Percentiles rank a stretch among this genome's conserved stretches.
Conservation (phyloP, 2,888 invertebrate species). For the Xestia sexstrigata region DNA sequence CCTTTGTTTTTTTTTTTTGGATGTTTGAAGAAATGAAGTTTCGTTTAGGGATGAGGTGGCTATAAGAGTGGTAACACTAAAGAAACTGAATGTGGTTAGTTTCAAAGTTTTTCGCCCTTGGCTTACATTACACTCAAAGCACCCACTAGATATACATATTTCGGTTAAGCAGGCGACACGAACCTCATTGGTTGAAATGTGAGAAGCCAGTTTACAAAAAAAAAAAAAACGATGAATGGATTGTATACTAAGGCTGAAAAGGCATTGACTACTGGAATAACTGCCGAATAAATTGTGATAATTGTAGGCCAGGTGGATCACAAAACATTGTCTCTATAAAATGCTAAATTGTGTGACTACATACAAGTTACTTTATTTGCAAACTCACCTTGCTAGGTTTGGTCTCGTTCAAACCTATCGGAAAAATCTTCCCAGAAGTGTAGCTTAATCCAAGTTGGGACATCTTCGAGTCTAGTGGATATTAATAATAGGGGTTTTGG, state of each 20-base stretch:
- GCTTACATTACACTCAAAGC: too few relatives aligned
- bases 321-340: neutral
- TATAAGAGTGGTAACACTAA: neutral
- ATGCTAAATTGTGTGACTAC: neutral
- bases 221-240: too few relatives aligned
- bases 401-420: neutral
- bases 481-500: neutral
- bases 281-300: neutral
- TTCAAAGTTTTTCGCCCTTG: too few relatives aligned
- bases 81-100: neutral
- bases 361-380: neutral
- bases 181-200: too few relatives aligned
- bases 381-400: neutral
- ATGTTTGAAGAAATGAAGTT: neutral
- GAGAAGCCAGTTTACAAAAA: too few relatives aligned
- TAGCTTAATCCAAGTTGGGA: neutral
- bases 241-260: neutral
- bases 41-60: neutral
- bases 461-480: neutral
- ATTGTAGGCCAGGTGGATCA: neutral
- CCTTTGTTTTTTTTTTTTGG: neutral
- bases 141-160: too few relatives aligned
- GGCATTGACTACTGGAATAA: neutral
- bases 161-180: too few relatives aligned
- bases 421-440: neutral